Conservation (phyloP, 1,140 invertebrate species). For the Alviniconcha marisindica region DNA sequence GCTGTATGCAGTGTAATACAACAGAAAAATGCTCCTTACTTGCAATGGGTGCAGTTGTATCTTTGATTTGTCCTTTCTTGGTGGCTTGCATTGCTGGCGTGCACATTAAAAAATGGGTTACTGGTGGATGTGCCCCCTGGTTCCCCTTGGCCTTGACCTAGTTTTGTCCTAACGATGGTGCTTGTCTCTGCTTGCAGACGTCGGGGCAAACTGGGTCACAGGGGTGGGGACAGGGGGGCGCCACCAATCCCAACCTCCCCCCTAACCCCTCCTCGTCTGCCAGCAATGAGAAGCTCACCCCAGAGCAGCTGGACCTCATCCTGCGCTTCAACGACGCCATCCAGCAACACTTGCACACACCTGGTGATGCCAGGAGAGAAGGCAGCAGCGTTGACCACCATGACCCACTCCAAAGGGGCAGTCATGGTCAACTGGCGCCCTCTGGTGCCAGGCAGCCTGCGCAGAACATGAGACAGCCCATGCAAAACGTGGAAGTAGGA, state of each 20-base stretch:
- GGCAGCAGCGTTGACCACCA: background rate
- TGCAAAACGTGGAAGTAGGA: conserved; percentile 32
- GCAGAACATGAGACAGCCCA: conserved; percentile 25
- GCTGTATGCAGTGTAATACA: too few species aligned
- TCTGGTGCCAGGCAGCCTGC: conserved; percentile 2
- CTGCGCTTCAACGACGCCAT: conserved; percentile 51
- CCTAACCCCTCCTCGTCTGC: background rate
- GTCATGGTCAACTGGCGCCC: background rate
- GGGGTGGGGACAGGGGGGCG: conserved; percentile 25
- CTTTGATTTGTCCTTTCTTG: too few species aligned
- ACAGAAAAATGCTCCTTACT: too few species aligned
- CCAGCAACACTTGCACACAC: background rate
- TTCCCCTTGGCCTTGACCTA: background rate
- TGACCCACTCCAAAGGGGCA: background rate
- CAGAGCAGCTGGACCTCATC: conserved; percentile 42
- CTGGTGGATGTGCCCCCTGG: background rate
- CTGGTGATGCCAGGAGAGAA: background rate
- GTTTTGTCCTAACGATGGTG: conserved; percentile 16
- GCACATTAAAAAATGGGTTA: too few species aligned
- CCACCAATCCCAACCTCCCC: background rate
- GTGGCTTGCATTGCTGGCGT: too few species aligned
- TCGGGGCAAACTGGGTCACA: conserved; percentile 35
- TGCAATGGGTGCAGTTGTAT: too few species aligned
- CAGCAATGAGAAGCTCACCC: conserved; percentile 23
- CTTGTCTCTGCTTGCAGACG: conserved; percentile 41